These are phyloP conservation scores for Gonocerus acuteangulatus DNA, from an alignment of 2,888 invertebrate genomes.

Conservation along the genomic window DNA sequence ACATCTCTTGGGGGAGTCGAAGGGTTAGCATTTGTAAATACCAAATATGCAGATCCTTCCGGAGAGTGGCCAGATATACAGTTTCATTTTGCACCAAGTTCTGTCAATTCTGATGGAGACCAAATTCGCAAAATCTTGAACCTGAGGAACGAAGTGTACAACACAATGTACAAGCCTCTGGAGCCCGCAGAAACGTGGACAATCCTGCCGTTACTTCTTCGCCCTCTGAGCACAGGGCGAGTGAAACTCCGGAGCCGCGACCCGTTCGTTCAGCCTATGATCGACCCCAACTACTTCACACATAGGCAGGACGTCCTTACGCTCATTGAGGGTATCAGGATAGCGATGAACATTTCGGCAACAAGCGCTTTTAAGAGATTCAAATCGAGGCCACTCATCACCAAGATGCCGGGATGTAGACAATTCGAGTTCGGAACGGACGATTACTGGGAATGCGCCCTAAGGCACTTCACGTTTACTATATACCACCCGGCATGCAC, in stretches of 20 bases:
- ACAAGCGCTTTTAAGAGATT: slow-evolving; percentile 72
- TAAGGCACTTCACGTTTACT: slow-evolving; percentile 70
- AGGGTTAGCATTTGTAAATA: slow-evolving; percentile 78
- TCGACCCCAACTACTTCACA: slow-evolving; percentile 88
- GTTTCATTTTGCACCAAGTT: slow-evolving; percentile 79
- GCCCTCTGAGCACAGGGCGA: slow-evolving; percentile 82
- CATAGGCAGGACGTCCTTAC: slow-evolving; percentile 72
- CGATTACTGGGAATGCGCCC: slow-evolving; percentile 78
- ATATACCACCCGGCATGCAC: slow-evolving; percentile 82
- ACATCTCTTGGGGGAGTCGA: slow-evolving; percentile 75
- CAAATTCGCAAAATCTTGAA: slow-evolving; percentile 69
- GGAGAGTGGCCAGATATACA: slow-evolving; percentile 78
- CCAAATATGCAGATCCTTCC: slow-evolving; percentile 70
- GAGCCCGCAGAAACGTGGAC: slow-evolving; percentile 75
- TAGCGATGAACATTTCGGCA: slow-evolving; percentile 71
- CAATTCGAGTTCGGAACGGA: slow-evolving; percentile 64
- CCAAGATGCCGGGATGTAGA: slow-evolving; percentile 75
- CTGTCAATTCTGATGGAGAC: slow-evolving; percentile 73
- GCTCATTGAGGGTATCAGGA: slow-evolving; percentile 73
- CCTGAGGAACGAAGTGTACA: slow-evolving; percentile 69
- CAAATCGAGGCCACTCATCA: slow-evolving; percentile 68
- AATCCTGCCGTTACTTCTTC: slow-evolving; percentile 67
- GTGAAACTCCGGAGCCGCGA: slow-evolving; percentile 72
- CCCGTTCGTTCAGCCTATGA: slow-evolving; percentile 72
- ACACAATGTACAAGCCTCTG: slow-evolving; percentile 76